These are phyloP conservation scores for Zonotrichia leucophrys DNA, from an alignment of 2,113 vertebrate species.

Conservation along the genomic window DNA sequence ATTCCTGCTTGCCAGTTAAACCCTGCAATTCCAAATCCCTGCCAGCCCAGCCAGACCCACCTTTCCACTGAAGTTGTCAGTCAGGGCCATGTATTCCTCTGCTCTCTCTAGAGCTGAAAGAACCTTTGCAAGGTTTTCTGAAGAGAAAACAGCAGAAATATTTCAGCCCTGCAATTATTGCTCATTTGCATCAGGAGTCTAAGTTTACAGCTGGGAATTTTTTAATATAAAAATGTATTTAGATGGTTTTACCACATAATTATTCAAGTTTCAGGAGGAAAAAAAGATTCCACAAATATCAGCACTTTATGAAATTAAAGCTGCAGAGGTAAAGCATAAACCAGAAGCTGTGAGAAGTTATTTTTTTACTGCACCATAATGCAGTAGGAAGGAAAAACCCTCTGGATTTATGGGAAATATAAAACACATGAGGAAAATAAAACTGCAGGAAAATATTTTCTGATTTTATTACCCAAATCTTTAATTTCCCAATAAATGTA, in stretches of 20 bases:
- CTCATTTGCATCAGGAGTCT: background rate
- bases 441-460: background rate
- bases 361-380: background rate
- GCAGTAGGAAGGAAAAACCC: background rate
- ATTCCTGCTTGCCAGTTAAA: background rate
- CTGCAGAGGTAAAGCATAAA: background rate
- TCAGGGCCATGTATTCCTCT: slow-evolving; percentile 86
- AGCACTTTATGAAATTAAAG: background rate
- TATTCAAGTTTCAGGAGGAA: background rate
- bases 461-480: background rate
- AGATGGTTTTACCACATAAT: background rate
- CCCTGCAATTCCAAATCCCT: background rate
- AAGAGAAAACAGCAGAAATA: background rate
- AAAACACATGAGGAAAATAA: background rate
- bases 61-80: slow-evolving; percentile 84
- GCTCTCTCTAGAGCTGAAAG: slow-evolving; percentile 86
- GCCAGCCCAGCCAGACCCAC: slow-evolving; percentile 37
- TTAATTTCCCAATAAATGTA: background rate
- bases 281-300: background rate
- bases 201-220: background rate
- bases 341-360: background rate
- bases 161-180: background rate
- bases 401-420: background rate
- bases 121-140: slow-evolving; percentile 79
- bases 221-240: background rate